Percentiles rank a stretch among this genome's conserved stretches.
These are phyloP conservation scores for Melieria crassipennis DNA, from an alignment of 2,888 invertebrate genomes.

Conservation along the genomic window DNA sequence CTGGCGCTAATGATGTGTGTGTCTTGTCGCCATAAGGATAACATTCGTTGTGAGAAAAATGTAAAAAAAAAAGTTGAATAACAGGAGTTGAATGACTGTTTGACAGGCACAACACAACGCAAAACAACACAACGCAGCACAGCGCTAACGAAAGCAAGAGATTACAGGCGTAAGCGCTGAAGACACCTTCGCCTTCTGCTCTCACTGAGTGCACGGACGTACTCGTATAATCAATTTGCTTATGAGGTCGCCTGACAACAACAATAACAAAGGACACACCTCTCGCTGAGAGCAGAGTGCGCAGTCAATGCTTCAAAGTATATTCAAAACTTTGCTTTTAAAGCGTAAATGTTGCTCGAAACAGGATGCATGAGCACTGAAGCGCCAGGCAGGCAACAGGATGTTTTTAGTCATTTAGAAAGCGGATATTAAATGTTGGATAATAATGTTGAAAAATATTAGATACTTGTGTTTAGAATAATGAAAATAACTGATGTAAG, in stretches of 20 bases:
- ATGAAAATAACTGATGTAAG: no score
- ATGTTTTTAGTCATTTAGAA: no score
- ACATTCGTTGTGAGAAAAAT: background rate
- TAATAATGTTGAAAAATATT: no score
- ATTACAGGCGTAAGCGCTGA: background rate
- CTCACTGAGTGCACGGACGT: background rate
- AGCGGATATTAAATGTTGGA: no score
- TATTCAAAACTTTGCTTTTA: no score
- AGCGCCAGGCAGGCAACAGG: no score
- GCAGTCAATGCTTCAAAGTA: no score
- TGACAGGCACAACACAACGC: constrained; percentile 8
- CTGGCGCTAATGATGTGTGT: constrained; percentile 19
- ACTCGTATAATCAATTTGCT: constrained; percentile 23
- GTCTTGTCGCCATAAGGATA: background rate
- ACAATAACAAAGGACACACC: constrained; percentile 4
- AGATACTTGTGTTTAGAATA: no score
- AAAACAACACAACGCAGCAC: background rate
- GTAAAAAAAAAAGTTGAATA: constrained; percentile 8
- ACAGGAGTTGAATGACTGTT: constrained; percentile 23
- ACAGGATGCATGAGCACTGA: no score
- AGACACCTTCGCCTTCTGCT: no score
- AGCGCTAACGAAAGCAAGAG: background rate
- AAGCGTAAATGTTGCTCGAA: no score
- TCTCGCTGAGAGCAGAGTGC: no score
- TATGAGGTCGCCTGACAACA: constrained; percentile 8